Conservation (phyloP, 2,888 invertebrate species). For the Autographa gamma region DNA sequence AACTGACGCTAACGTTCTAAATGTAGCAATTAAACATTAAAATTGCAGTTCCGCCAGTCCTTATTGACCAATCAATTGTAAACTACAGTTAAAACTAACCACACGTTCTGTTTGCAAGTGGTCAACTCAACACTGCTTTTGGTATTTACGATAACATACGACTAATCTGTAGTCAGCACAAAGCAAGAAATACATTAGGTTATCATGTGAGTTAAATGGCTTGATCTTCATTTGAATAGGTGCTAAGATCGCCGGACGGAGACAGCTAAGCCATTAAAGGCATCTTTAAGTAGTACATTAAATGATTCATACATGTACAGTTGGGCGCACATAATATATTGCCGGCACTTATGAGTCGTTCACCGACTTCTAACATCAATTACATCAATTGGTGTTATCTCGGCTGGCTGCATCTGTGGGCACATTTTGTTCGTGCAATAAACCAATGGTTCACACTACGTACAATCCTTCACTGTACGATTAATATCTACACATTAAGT, state of each 20-base stretch:
- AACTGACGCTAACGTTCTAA: slow-evolving; percentile 55
- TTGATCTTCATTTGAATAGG: slow-evolving; percentile 53
- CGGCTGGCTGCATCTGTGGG: slow-evolving; percentile 63
- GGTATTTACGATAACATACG: not conserved
- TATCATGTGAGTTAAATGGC: slow-evolving; percentile 50
- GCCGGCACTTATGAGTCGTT: slow-evolving; percentile 67
- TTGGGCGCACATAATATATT: slow-evolving; percentile 60
- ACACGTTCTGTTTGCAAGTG: slow-evolving; percentile 14
- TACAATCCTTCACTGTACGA: slow-evolving; percentile 56
- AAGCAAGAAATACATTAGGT: slow-evolving; percentile 34
- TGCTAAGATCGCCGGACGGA: slow-evolving; percentile 35
- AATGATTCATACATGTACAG: slow-evolving; percentile 71
- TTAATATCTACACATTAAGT: slow-evolving; percentile 68
- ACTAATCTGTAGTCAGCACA: slow-evolving; percentile 21
- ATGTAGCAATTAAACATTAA: slow-evolving; percentile 55
- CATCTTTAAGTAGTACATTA: slow-evolving; percentile 62
- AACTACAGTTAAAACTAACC: slow-evolving; percentile 30
- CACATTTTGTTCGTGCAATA: slow-evolving; percentile 62
- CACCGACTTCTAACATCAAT: slow-evolving; percentile 71
- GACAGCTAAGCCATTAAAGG: slow-evolving; percentile 56
- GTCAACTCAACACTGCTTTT: not conserved
- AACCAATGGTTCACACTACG: slow-evolving; percentile 59
- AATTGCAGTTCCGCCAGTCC: slow-evolving; percentile 37
- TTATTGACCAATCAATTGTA: slow-evolving; percentile 36
- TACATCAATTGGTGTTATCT: slow-evolving; percentile 75